phyloP scores from a whole-genome alignment of 2,888 invertebrate species.

The Parascotia fuliginaria region DNA sequence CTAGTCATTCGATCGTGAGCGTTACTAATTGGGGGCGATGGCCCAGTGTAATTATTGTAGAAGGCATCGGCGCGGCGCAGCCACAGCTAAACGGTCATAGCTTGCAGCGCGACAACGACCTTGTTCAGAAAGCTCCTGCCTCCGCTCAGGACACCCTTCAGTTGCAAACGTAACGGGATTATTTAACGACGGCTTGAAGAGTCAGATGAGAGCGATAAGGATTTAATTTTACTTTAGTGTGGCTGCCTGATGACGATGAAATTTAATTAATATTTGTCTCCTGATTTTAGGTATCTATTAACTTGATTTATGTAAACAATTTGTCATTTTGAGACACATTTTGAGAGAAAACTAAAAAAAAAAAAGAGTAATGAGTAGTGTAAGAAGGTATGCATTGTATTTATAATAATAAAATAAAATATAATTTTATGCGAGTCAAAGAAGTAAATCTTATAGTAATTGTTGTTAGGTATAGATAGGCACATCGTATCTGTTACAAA shows the following conservation, averaged over 20 bases:
- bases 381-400: no score
- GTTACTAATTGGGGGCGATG: constrained; percentile 55
- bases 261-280: constrained; percentile 4
- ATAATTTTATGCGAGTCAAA: not conserved
- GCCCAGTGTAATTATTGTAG: constrained; percentile 46
- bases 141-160: constrained; percentile 33
- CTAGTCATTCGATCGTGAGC: constrained; percentile 48
- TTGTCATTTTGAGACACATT: no score
- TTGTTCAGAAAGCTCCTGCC: constrained; percentile 21
- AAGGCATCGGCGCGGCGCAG: constrained; percentile 16
- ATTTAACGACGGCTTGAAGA: constrained; percentile 45
- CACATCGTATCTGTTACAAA: constrained; percentile 4
- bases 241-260: constrained; percentile 8
- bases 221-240: constrained; percentile 36
- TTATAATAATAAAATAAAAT: no score
- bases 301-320: not conserved
- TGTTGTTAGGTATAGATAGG: not conserved
- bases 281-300: not conserved
- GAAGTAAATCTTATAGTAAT: constrained; percentile 1
- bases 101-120: constrained; percentile 39
- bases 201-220: constrained; percentile 34
- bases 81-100: constrained; percentile 32
- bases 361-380: no score
- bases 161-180: constrained; percentile 45
- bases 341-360: no score